Evolutionary conservation across 2,888 invertebrate genomes (phyloP).

Genomic region (Sinopyrophorus schimmeli): DNA sequence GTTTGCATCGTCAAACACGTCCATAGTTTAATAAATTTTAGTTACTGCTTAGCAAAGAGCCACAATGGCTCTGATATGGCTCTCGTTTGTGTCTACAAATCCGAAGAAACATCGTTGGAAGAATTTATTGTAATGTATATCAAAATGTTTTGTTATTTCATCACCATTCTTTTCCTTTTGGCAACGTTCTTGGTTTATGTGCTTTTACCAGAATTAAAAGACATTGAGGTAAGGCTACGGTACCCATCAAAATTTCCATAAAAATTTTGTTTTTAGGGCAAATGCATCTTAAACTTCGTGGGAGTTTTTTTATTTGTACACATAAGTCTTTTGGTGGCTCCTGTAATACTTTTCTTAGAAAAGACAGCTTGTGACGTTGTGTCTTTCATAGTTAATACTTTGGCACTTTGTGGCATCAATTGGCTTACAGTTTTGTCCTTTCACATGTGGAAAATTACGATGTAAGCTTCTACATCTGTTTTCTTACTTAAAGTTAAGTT

Average conservation of each 20-base stretch:
- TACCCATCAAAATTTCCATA: not conserved
- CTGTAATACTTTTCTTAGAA: slow-evolving; percentile 54
- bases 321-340: slow-evolving; percentile 60
- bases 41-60: slow-evolving; percentile 4
- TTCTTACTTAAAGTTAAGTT: not conserved
- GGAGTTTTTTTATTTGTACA: slow-evolving; percentile 63
- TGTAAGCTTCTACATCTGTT: slow-evolving; percentile 61
- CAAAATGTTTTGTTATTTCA: slow-evolving; percentile 9
- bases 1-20: not conserved
- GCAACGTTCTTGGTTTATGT: slow-evolving; percentile 61
- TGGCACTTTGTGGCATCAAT: slow-evolving; percentile 70
- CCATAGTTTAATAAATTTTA: slow-evolving; percentile 1
- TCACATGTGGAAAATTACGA: slow-evolving; percentile 66
- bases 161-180: slow-evolving; percentile 55
- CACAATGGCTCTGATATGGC: not conserved
- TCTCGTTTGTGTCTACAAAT: slow-evolving; percentile 31
- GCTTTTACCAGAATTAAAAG: slow-evolving; percentile 62
- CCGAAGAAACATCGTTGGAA: too few relatives aligned
- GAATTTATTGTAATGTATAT: too few relatives aligned
- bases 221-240: slow-evolving; percentile 37
- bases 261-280: slow-evolving; percentile 58
- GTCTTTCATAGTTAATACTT: slow-evolving; percentile 50
- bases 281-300: slow-evolving; percentile 66
- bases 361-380: slow-evolving; percentile 57
- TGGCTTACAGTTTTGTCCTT: slow-evolving; percentile 72